phyloP scores from a whole-genome alignment of 2,797 vertebrate genomes.

The Loriculus beryllinus region DNA sequence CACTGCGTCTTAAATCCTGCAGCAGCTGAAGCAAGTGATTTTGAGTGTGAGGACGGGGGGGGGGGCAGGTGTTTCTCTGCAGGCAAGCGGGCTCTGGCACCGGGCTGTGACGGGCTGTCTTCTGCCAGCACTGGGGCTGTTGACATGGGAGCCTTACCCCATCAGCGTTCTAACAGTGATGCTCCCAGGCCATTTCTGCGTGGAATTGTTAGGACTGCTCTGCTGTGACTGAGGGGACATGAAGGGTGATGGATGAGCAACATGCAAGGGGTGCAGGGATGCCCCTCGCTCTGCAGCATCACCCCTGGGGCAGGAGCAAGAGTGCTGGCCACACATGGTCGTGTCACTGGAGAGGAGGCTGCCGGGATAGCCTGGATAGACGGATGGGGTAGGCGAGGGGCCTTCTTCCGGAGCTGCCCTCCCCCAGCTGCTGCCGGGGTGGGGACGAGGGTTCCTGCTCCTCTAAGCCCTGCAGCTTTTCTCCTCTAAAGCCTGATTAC shows the following conservation, averaged over 20 bases:
- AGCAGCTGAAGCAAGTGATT: conserved; percentile 63
- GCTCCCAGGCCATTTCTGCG: accelerated
- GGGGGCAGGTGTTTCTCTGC: background rate
- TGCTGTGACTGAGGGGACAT: background rate
- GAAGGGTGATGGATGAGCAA: background rate
- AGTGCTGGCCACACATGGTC: accelerated
- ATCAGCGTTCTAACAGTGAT: accelerated
- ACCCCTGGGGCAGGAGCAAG: background rate
- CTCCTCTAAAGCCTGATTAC: conserved; percentile 71
- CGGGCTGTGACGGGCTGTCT: background rate
- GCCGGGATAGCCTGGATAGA: accelerated
- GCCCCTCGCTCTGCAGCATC: background rate
- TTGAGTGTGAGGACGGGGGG: background rate
- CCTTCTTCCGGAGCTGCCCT: background rate
- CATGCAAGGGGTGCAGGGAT: background rate
- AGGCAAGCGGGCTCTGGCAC: background rate
- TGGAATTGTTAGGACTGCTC: background rate
- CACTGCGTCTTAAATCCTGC: conserved; percentile 46
- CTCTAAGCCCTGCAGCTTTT: conserved; percentile 67
- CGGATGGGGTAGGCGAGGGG: background rate
- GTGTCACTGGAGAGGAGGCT: background rate
- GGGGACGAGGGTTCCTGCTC: conserved; percentile 55
- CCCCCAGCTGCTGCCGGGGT: conserved; percentile 22
- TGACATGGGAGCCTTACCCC: background rate
- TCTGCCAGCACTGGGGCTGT: background rate